These are phyloP conservation scores for Papilio helenus DNA, from an alignment of 1,140 invertebrate genomes.

Conservation along the genomic window DNA sequence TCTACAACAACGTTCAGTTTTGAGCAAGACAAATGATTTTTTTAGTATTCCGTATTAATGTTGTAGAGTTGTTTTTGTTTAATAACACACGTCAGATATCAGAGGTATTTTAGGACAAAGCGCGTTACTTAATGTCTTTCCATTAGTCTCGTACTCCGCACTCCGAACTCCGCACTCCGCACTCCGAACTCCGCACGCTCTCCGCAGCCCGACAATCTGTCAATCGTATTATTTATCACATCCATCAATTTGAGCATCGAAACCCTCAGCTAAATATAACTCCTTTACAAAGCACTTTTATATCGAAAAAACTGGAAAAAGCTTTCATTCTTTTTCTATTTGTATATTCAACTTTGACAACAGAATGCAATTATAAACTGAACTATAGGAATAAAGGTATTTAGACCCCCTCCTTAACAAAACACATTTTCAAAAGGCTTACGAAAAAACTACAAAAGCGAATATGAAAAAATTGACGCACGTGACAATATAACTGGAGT, in stretches of 20 bases:
- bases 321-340: not conserved
- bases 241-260: constrained; percentile 8
- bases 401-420: no score
- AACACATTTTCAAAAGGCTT: no score
- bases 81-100: not conserved
- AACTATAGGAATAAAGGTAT: no score
- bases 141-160: not conserved
- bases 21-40: no score
- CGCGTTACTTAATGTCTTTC: not conserved
- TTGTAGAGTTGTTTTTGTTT: not conserved
- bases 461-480: no score
- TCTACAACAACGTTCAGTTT: no score
- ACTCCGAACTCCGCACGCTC: no score
- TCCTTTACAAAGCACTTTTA: not conserved
- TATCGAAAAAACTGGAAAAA: not conserved
- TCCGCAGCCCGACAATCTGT: not conserved
- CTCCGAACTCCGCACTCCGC: not conserved
- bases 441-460: no score
- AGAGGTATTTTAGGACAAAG: not conserved
- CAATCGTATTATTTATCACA: not conserved
- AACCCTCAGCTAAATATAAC: constrained; percentile 7
- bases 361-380: no score
- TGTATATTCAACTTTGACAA: not conserved
- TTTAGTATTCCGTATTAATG: not conserved
- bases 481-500: no score